A percentile compares a stretch with the other conserved stretches of the same genome.
Evolutionary conservation across 2,797 vertebrate species (phyloP).

Genomic region (Chromobotia macracanthus): DNA sequence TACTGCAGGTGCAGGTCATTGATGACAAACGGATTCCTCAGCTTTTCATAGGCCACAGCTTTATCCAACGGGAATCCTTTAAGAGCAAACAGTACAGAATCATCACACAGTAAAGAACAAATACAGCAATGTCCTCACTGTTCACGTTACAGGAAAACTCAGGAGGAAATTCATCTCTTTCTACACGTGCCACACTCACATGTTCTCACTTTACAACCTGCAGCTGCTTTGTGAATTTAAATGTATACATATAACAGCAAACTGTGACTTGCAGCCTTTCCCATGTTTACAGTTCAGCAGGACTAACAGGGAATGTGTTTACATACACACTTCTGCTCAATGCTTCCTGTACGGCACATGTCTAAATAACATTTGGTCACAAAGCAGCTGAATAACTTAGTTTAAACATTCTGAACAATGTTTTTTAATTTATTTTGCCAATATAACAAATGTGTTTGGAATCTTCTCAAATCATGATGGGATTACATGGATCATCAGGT

Average conservation of each 20-base stretch:
- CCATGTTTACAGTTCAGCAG: neutral
- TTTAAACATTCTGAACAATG: neutral
- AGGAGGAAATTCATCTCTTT: too few species aligned
- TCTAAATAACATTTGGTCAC: neutral
- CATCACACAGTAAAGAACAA: too few species aligned
- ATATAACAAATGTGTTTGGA: too few species aligned
- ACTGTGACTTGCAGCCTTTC: neutral
- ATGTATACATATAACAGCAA: too few species aligned
- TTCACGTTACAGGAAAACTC: too few species aligned
- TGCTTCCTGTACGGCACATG: neutral
- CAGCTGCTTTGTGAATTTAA: too few species aligned
- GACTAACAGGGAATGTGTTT: neutral
- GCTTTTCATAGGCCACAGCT: conserved; percentile 88
- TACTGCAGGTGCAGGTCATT: conserved; percentile 91
- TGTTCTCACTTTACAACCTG: too few species aligned
- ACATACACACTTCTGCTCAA: neutral
- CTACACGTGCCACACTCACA: too few species aligned
- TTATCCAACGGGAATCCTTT: conserved; percentile 90
- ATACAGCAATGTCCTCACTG: too few species aligned
- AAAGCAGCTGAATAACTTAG: neutral
- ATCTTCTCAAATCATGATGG: too few species aligned
- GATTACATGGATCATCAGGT: too few species aligned
- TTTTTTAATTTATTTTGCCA: too few species aligned
- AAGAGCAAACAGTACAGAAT: conserved; percentile 34
- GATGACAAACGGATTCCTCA: conserved; percentile 89